These are phyloP conservation scores for Rallus limicola DNA, from an alignment of 2,113 vertebrate species.

Conservation along the genomic window DNA sequence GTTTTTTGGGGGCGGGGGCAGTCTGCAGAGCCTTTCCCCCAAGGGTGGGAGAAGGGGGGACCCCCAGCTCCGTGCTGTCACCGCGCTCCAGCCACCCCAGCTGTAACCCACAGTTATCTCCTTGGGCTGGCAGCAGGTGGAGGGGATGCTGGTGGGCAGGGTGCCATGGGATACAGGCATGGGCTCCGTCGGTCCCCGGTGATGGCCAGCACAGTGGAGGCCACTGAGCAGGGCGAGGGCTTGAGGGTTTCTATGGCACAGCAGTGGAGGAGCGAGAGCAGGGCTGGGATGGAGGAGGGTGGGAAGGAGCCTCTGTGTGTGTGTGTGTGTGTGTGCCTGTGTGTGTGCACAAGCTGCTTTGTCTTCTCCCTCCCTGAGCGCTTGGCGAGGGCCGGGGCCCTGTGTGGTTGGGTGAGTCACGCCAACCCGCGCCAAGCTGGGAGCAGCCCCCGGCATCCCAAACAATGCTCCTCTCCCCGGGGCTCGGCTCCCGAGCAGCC, in stretches of 20 bases:
- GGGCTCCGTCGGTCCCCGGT: rapidly evolving
- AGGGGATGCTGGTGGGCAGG: background rate
- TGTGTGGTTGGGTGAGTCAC: conserved; percentile 6
- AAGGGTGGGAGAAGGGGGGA: background rate
- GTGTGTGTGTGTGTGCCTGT: background rate
- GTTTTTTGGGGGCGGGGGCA: background rate
- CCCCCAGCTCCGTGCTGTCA: rapidly evolving
- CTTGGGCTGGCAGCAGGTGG: background rate
- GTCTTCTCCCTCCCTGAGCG: background rate
- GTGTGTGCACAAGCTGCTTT: background rate
- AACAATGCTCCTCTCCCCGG: background rate
- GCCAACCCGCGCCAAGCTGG: background rate
- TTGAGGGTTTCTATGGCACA: background rate
- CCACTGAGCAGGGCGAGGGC: rapidly evolving
- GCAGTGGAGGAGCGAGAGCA: rapidly evolving
- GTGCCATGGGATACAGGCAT: background rate
- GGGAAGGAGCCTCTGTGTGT: background rate
- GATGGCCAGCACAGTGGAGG: rapidly evolving
- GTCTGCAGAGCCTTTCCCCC: background rate
- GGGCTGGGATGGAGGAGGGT: background rate
- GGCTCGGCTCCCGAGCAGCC: background rate
- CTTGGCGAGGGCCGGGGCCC: background rate
- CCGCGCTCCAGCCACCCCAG: rapidly evolving
- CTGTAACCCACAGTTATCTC: background rate
- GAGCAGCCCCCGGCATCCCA: background rate